Evolutionary conservation across 2,888 invertebrate genomes (phyloP).

Genomic region (Adelphocoris suturalis): DNA sequence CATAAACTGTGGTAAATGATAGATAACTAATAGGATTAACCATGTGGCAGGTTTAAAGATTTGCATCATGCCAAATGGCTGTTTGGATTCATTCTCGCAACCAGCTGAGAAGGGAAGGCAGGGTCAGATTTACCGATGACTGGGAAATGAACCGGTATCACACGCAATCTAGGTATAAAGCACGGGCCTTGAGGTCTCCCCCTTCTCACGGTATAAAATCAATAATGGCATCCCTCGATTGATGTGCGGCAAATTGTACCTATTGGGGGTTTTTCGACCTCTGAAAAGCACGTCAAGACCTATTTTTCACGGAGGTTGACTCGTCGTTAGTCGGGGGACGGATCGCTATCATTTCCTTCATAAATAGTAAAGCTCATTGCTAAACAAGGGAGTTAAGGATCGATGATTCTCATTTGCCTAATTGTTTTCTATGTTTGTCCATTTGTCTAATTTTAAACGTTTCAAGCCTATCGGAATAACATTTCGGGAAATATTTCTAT

Average conservation of each 20-base stretch:
- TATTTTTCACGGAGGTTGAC: not conserved
- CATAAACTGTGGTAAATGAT: too few relatives aligned
- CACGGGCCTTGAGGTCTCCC: not conserved
- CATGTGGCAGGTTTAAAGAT: too few relatives aligned
- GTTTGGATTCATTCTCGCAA: not conserved
- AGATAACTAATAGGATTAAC: too few relatives aligned
- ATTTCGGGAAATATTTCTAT: too few relatives aligned
- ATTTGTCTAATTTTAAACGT: too few relatives aligned
- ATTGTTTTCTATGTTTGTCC: too few relatives aligned
- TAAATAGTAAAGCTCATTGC: too few relatives aligned
- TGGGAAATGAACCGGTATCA: not conserved
- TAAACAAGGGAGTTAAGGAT: too few relatives aligned
- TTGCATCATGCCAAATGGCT: not conserved
- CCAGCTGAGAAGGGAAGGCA: not conserved
- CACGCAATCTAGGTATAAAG: conserved; percentile 35
- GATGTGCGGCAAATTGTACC: conserved; percentile 29
- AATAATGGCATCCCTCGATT: conserved; percentile 39
- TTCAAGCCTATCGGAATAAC: too few relatives aligned
- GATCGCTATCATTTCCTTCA: too few relatives aligned
- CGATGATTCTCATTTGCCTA: too few relatives aligned
- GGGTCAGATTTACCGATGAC: conserved; percentile 2
- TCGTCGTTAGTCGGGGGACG: not conserved
- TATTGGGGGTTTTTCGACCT: conserved; percentile 4
- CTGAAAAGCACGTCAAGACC: not conserved
- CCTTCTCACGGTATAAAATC: not conserved